Base-by-base conservation (phyloP, 2,888 invertebrate species). In the Eulithis testata region DNA sequence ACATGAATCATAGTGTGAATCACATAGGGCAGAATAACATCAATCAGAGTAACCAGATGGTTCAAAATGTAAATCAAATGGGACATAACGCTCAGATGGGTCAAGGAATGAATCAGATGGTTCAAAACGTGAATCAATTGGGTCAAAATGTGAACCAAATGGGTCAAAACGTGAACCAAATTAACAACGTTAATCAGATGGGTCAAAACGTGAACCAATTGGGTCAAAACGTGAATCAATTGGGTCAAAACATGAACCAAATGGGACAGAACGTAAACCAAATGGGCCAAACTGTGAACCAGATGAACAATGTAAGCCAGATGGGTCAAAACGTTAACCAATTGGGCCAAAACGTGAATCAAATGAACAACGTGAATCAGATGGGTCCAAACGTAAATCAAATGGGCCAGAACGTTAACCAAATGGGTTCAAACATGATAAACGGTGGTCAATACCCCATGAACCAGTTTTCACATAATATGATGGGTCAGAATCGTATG, bases 401-500 rank as follows among this genome's bases (percentile, higher is more conserved):
- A 57, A 75, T 80, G 71, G 72, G 73, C 7, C 83, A 86, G 0
- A 91, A 91, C 50, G 90, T 90, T 0, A 85, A 85, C 58, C 80
- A 80, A 31, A 76, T 81, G 74, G 72, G 71, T 3, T 79, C 76
- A 36, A 76, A 73, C 14, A 64, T 71, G 21, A 74, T 85, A 0
- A 90, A 91, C 37, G 90, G 91, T 1, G 85, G 85, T 55, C 89
- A 88, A 72, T 90, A 86, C 74, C 67, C 67, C 7, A 63, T 67
- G 63, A 63, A 67, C 44, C 67, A 67, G 21, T 67, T 64, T 50
- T 53, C 67, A 5, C 67, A 67, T 58, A 57, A 67, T 58, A 57
- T 67, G 50, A 67, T 67, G 63, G 82, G 85, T 0, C 90, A 89
- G 57, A 84, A 86, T 0, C 75, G 91, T 11, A 89, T 91, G 90